These are phyloP conservation scores for Athene cunicularia DNA, from an alignment of 2,113 vertebrate genomes.

Conservation along the genomic window DNA sequence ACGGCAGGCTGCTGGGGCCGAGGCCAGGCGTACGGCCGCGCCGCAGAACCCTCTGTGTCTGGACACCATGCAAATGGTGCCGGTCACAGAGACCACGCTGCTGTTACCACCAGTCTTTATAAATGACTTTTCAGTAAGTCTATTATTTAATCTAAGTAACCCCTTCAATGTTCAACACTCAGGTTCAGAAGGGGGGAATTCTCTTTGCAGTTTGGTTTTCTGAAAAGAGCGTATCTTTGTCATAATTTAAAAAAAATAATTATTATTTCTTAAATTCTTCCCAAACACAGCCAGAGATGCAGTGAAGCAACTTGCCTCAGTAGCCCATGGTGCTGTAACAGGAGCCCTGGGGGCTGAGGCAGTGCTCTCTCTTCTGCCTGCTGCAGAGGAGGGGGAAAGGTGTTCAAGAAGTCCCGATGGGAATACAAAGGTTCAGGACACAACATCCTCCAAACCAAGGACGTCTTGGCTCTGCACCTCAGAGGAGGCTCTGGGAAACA, in stretches of 20 bases:
- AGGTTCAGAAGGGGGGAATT: background rate
- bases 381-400: background rate
- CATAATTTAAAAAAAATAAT: background rate
- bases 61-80: background rate
- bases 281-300: background rate
- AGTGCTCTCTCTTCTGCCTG: background rate
- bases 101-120: background rate
- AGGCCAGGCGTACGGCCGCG: fast-evolving
- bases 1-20: fast-evolving
- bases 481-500: background rate
- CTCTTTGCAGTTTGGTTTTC: background rate
- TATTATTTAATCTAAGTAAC: background rate
- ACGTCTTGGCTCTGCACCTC: background rate
- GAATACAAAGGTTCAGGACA: background rate
- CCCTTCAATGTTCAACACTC: fast-evolving
- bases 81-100: fast-evolving
- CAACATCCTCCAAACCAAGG: background rate
- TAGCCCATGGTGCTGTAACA: background rate
- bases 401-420: background rate
- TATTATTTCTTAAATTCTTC: background rate
- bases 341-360: background rate
- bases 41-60: background rate
- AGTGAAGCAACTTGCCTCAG: background rate
- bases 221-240: background rate
- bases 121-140: background rate